Evolutionary conservation across 2,113 vertebrate genomes (phyloP), one percentile per base, ranked within the genome.

Genomic region (Carassius gibelio): DNA sequence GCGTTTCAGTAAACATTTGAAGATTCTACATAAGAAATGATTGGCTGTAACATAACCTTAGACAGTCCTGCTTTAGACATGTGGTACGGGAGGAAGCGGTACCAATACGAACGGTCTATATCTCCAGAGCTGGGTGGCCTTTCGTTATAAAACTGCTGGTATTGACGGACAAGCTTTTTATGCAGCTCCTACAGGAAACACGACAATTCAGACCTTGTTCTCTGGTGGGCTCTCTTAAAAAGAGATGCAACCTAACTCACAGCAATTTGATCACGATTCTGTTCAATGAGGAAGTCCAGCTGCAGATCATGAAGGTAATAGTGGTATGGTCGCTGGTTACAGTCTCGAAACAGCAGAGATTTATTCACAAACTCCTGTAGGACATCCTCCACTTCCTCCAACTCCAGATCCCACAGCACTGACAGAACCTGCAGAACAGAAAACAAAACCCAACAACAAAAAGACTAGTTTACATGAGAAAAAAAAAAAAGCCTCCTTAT

Each of bases 221-320:
- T 55, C 17, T 55, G 15, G 23, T 52, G 14, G 48, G 45, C 8
- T 14, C 71, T 45, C 50, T n/a, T 68, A 7, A 85, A 55, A 75
- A 30, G 23, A 75, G 30, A 45, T 3, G 13, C 21, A n/a, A 11
- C 1, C 10, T 36, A 19, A 61, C 91, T 59, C 85, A 99, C 98
- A 93, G 95, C 93, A 23, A 99, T 91, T 80, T 96, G 95, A 34
- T 85, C 89, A 76, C 93, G 94, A 91, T 99, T 98, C 89, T 97
- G 96, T 91, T 99, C 97, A 42, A 93, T 93, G 80, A 99, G 96
- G 82, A 99, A 99, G 94, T 99, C 97, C 86, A 99, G 94, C 85
- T 99, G 98, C 36, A 99, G 96, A 90, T 99, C 98, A 34, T 99
- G 98, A 89, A 99, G 95, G 92, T 97, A 99, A 92, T 99, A 99